A percentile compares a stretch with the other conserved stretches of the same genome.
Evolutionary conservation across 2,888 invertebrate species (phyloP).

Genomic region (Drosophila histrio): DNA sequence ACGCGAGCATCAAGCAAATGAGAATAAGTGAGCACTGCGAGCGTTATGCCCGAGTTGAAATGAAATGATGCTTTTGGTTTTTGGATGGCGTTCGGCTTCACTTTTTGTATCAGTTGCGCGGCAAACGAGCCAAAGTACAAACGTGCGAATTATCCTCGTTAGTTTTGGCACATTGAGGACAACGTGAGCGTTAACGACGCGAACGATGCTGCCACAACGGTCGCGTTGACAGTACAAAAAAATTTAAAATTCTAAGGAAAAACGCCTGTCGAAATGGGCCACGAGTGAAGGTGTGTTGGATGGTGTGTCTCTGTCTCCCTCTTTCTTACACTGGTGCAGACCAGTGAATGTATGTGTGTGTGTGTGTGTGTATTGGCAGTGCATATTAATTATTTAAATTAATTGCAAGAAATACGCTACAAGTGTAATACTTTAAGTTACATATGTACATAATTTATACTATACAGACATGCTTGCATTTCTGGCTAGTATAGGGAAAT

Average conservation of each 20-base stretch:
- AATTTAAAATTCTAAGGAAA: slow-evolving; percentile 66
- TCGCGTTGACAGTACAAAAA: slow-evolving; percentile 52
- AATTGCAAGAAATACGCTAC: slow-evolving; percentile 64
- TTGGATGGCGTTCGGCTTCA: slow-evolving; percentile 35
- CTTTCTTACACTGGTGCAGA: not conserved
- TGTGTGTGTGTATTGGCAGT: slow-evolving; percentile 33
- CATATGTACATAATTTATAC: slow-evolving; percentile 26
- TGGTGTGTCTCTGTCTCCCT: slow-evolving; percentile 16
- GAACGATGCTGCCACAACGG: slow-evolving; percentile 56
- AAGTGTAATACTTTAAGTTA: slow-evolving; percentile 34
- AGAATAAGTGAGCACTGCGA: slow-evolving; percentile 5
- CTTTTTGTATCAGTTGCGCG: slow-evolving; percentile 65
- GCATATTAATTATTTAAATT: slow-evolving; percentile 78
- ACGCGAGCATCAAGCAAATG: slow-evolving; percentile 11
- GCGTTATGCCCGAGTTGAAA: slow-evolving; percentile 15
- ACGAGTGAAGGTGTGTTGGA: slow-evolving; percentile 71
- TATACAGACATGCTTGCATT: not conserved
- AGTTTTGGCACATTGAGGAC: slow-evolving; percentile 20
- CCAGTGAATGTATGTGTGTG: too few species aligned
- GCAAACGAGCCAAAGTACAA: slow-evolving; percentile 66
- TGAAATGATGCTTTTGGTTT: slow-evolving; percentile 44
- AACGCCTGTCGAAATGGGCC: slow-evolving; percentile 67
- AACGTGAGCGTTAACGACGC: slow-evolving; percentile 48
- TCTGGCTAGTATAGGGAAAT: not conserved
- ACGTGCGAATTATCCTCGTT: slow-evolving; percentile 68